A percentile compares a stretch with the other conserved stretches of the same genome.
Evolutionary conservation across 2,113 vertebrate genomes (phyloP).

Genomic region (Parus major): DNA sequence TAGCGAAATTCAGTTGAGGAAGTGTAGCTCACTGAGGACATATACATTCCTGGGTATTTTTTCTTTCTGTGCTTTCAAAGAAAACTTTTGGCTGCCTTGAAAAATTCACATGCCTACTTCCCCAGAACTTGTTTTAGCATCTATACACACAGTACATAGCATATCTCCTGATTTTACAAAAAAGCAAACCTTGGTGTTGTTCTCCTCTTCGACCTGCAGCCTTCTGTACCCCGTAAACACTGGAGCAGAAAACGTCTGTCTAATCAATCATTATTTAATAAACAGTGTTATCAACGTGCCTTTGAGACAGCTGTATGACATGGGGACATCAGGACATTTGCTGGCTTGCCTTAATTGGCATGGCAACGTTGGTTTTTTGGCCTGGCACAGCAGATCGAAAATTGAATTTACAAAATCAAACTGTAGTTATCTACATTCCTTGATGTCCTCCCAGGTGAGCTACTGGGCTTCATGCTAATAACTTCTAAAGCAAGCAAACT

Average conservation of each 20-base stretch:
- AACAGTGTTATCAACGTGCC: constrained; percentile 19
- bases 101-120: not conserved
- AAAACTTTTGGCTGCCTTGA: not conserved
- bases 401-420: constrained; percentile 78
- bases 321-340: constrained; percentile 13
- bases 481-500: constrained; percentile 98
- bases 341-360: constrained; percentile 40
- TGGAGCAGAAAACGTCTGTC: constrained; percentile 5
- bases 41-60: not conserved
- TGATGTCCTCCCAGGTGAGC: constrained; percentile 83
- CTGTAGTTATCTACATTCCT: constrained; percentile 71
- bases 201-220: not conserved
- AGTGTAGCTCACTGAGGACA: not conserved
- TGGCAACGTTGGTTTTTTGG: constrained; percentile 43
- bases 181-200: not conserved
- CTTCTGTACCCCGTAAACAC: not conserved
- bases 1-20: not conserved
- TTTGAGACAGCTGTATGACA: constrained; percentile 40
- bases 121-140: not conserved
- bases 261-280: constrained; percentile 64
- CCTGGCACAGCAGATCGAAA: constrained; percentile 51
- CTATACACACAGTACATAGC: not conserved
- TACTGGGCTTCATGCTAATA: constrained; percentile 86
- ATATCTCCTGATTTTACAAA: not conserved
- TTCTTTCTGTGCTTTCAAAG: not conserved